A percentile compares a stretch with the other conserved stretches of the same genome.
Conservation (phyloP, 2,113 vertebrate species). For the Galbula dea region DNA sequence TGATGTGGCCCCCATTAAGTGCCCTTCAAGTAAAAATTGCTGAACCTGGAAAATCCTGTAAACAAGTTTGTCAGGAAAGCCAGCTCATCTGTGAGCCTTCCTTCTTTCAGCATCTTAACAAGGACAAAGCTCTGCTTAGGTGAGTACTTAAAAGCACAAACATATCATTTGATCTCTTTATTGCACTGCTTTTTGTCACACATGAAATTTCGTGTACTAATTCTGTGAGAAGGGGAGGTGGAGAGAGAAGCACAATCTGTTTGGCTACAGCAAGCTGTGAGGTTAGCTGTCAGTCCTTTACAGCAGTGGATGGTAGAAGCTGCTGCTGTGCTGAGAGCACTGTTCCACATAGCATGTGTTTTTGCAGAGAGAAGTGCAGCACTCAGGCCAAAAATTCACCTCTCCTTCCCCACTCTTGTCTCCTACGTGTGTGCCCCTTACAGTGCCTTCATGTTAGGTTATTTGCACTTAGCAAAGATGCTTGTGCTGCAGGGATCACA, state of each 20-base stretch:
- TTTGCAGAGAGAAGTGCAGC: neutral
- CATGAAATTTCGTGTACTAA: fast-evolving
- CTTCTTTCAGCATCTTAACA: conserved; percentile 99
- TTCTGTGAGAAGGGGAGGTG: neutral
- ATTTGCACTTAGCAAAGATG: neutral
- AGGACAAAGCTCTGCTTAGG: conserved; percentile 90
- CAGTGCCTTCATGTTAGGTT: neutral
- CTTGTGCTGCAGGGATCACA: neutral
- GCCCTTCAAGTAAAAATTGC: conserved; percentile 91
- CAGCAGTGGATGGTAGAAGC: neutral
- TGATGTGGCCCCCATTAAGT: conserved; percentile 96
- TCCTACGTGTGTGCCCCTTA: fast-evolving
- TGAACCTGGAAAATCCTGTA: conserved; percentile 88
- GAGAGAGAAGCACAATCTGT: neutral
- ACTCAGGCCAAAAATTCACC: neutral
- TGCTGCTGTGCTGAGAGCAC: neutral
- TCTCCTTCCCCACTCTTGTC: neutral
- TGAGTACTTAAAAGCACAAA: conserved; percentile 37
- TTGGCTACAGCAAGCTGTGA: neutral
- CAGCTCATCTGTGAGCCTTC: conserved; percentile 97
- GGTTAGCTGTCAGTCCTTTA: neutral
- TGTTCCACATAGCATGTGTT: fast-evolving
- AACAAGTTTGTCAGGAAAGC: conserved; percentile 96
- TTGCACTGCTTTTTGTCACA: neutral
- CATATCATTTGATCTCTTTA: neutral